These are phyloP conservation scores for Cantharis nigra DNA, from an alignment of 2,888 invertebrate species.

Conservation along the genomic window DNA sequence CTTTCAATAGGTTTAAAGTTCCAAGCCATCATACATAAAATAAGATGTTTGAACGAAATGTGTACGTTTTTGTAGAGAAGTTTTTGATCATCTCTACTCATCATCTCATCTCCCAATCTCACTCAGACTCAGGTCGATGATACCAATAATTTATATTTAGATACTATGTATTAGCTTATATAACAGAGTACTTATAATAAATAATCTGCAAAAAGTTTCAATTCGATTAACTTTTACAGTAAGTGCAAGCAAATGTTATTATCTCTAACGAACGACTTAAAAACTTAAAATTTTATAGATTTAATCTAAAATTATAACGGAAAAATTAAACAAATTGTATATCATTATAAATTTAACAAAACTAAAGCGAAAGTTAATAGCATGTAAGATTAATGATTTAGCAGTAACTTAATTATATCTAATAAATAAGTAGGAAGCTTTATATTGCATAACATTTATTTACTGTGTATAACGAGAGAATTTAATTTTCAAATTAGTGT, in stretches of 20 bases:
- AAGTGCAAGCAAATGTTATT: neutral
- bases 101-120: no score
- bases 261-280: neutral
- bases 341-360: neutral
- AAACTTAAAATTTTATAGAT: neutral
- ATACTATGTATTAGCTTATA: neutral
- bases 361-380: constrained; percentile 2
- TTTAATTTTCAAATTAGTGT: neutral
- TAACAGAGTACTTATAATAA: neutral
- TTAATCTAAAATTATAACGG: neutral
- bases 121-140: neutral
- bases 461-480: neutral
- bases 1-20: no score
- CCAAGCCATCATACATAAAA: no score
- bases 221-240: neutral
- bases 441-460: neutral
- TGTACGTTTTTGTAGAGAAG: no score
- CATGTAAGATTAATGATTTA: neutral
- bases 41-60: no score
- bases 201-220: neutral
- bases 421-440: neutral
- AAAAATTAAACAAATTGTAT: neutral
- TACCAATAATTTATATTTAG: neutral
- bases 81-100: no score
- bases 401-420: neutral